These are phyloP conservation scores for Pinna nobilis DNA, from an alignment of 1,140 invertebrate species.

Conservation along the genomic window DNA sequence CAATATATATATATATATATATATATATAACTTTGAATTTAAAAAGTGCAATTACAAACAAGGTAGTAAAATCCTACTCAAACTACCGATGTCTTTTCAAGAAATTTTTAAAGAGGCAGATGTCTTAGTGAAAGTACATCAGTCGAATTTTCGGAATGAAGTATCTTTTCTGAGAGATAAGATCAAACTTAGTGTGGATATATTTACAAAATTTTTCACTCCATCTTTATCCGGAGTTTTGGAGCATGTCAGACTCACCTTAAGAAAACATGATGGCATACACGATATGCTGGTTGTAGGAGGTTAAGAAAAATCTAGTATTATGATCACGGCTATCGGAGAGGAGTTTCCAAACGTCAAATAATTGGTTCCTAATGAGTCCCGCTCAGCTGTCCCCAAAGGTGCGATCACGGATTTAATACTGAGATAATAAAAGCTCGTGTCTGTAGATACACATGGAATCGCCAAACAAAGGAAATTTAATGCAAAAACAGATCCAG, in stretches of 20 bases:
- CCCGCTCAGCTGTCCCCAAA: slow-evolving; percentile 23
- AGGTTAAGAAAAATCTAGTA: slow-evolving; percentile 40
- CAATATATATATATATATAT: no score
- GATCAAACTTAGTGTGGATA: no score
- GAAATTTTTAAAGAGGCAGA: background rate
- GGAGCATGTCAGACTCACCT: no score
- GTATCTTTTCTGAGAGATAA: no score
- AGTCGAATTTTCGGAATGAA: no score
- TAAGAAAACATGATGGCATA: no score
- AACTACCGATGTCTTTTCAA: background rate
- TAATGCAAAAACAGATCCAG: background rate
- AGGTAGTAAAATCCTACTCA: background rate
- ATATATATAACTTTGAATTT: slow-evolving; percentile 12
- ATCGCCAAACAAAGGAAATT: slow-evolving; percentile 27
- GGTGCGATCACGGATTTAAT: slow-evolving; percentile 44
- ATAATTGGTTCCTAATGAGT: slow-evolving; percentile 28
- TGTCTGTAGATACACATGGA: slow-evolving; percentile 42
- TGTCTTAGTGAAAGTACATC: no score
- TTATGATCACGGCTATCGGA: slow-evolving; percentile 27
- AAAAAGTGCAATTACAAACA: slow-evolving; percentile 18
- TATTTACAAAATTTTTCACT: no score
- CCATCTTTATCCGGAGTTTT: no score
- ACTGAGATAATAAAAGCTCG: slow-evolving; percentile 28
- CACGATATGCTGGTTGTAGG: slow-evolving; percentile 44
- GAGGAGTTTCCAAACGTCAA: slow-evolving; percentile 23